Base-by-base conservation (phyloP, 2,113 vertebrate species). In the Butastur rufipennis region DNA sequence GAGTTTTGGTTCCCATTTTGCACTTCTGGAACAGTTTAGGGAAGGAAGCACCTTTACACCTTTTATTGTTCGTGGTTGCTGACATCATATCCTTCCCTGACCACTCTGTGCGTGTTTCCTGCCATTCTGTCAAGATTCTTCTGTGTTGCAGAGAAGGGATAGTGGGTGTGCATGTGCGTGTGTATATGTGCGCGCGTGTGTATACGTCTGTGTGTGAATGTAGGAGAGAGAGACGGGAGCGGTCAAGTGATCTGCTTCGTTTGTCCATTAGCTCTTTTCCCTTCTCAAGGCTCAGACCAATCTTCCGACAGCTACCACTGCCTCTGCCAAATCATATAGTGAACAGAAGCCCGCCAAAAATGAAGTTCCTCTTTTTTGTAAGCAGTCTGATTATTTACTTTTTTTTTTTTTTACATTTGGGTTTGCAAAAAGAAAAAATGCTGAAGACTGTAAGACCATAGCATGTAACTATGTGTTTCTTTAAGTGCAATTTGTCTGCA, bases 31-130 rank as follows among this genome's bases (percentile, higher is more conserved):
- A 98, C 99, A 98, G 99, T 99, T 99, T 99, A 98, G 98, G 99
- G 98, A 99, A 99, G 99, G 99, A 99, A 99, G 98, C 99, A 99
- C 99, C 99, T 99, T 99, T 99, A 98, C 99, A 99, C 99, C 99
- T 99, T 99, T 99, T 98, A 99, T 99, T 99, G 99, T 99, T 98
- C 98, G 97, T 98, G 98, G 98, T 98, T 99, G 97, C 98, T 99
- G 99, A 99, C 99, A 98, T 99, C 99, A 99, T 94, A 98, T 99
- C 99, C 99, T 99, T 99, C 99, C 98, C 98, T 98, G 98, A 97
- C 97, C 96, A 85, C 98, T 98, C 97, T 96, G 97, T 98, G 98
- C 98, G 98, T 98, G 98, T 98, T 99, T 99, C 99, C 99, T 99
- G 99, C 98, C 98, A 98, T 98, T 99, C 98, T 99, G 97, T 99